These are phyloP conservation scores for Lacanobia oleracea DNA, from an alignment of 2,888 invertebrate genomes.

Conservation along the genomic window DNA sequence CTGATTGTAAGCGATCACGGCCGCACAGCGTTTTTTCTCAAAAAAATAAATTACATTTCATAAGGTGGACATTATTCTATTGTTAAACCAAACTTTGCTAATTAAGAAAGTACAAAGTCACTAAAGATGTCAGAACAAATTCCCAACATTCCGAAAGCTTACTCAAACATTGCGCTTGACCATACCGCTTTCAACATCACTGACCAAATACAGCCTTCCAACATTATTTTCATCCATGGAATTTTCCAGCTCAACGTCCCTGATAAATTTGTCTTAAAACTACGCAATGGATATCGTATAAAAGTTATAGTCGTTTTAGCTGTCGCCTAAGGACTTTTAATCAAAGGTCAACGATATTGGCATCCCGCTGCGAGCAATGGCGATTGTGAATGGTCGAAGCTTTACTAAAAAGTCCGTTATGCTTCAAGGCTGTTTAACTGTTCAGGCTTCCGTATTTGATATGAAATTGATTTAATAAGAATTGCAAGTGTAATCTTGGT, in stretches of 20 bases:
- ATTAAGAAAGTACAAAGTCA: background rate
- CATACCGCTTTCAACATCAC: constrained; percentile 14
- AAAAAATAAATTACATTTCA: too few species aligned
- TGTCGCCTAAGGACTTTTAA: constrained; percentile 15
- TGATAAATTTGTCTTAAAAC: background rate
- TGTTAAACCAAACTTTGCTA: background rate
- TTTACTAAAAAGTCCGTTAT: constrained; percentile 40
- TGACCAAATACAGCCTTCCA: background rate
- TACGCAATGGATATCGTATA: background rate
- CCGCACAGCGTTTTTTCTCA: background rate
- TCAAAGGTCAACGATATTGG: constrained; percentile 42
- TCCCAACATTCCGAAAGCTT: constrained; percentile 21
- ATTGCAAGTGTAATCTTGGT: constrained; percentile 4
- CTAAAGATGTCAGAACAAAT: constrained; percentile 11
- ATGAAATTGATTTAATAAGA: constrained; percentile 44
- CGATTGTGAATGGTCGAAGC: constrained; percentile 38
- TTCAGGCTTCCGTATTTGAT: constrained; percentile 27
- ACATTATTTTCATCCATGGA: constrained; percentile 22
- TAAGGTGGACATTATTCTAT: background rate
- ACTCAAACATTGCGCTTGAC: constrained; percentile 33
- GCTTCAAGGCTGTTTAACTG: constrained; percentile 40
- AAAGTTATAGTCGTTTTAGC: background rate
- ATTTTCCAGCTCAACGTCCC: background rate
- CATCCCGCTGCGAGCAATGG: constrained; percentile 51
- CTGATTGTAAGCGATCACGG: too few species aligned